Conservation (phyloP, 2,888 invertebrate genomes). For the Drosophila barbarae region DNA sequence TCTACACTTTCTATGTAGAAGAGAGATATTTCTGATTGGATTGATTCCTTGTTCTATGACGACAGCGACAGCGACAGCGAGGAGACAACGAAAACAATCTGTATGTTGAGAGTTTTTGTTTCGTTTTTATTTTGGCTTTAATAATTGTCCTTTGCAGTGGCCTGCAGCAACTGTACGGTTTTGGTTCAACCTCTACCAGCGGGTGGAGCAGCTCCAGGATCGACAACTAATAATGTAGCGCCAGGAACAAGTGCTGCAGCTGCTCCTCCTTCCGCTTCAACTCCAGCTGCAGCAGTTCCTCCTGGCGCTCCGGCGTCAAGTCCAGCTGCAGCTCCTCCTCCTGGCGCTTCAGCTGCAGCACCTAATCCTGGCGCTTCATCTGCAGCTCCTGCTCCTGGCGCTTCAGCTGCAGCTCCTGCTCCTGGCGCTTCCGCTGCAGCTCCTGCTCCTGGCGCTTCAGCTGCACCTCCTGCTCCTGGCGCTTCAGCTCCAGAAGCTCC, state of each 20-base stretch:
- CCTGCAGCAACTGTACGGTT: slow-evolving; percentile 71
- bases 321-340: not conserved
- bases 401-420: not conserved
- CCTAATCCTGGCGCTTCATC: slow-evolving; percentile 1
- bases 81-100: slow-evolving; percentile 31
- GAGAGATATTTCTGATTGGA: slow-evolving; percentile 39
- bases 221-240: not conserved
- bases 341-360: not conserved
- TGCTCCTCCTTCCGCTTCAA: slow-evolving; percentile 8
- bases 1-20: slow-evolving; percentile 26
- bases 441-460: not conserved
- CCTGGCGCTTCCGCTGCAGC: not conserved
- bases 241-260: slow-evolving; percentile 23
- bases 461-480: not conserved
- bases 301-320: too few species aligned
- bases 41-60: slow-evolving; percentile 25
- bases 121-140: not conserved
- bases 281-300: not conserved
- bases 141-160: slow-evolving; percentile 44
- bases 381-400: not conserved
- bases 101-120: slow-evolving; percentile 28
- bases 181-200: slow-evolving; percentile 38
- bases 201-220: slow-evolving; percentile 15
- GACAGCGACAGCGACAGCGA: slow-evolving; percentile 37
- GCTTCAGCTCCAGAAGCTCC: not conserved